Conservation (phyloP, 1,140 invertebrate species). For the Linepithema humile region DNA sequence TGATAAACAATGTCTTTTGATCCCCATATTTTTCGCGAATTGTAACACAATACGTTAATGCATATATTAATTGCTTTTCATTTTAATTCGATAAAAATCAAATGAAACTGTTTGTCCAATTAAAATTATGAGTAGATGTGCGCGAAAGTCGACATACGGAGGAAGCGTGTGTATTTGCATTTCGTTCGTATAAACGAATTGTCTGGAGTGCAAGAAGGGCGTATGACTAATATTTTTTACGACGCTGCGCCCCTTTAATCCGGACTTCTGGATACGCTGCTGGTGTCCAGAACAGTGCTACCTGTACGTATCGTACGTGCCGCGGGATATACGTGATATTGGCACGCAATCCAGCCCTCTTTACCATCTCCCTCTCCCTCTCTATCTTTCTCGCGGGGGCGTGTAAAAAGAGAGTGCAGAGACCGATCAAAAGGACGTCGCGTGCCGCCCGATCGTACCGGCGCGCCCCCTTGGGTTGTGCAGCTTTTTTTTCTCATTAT, state of each 20-base stretch:
- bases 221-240: slow-evolving; percentile 40
- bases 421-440: slow-evolving; percentile 72
- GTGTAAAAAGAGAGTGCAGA: slow-evolving; percentile 28
- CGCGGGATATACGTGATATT: slow-evolving; percentile 43
- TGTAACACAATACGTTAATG: background rate
- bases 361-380: background rate
- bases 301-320: slow-evolving; percentile 30
- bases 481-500: slow-evolving; percentile 50
- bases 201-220: background rate
- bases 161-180: too few relatives aligned
- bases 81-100: background rate
- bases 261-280: slow-evolving; percentile 4
- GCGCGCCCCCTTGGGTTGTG: background rate
- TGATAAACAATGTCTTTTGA: too few relatives aligned
- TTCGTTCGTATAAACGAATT: background rate
- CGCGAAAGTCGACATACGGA: background rate
- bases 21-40: background rate
- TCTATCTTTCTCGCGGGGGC: background rate
- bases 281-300: slow-evolving; percentile 18
- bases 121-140: background rate
- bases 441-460: slow-evolving; percentile 62
- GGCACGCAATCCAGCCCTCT: slow-evolving; percentile 46
- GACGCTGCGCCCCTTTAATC: background rate
- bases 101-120: too few relatives aligned
- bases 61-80: background rate